phyloP scores from a whole-genome alignment of 1,140 invertebrate genomes.

The Lepidostoma basale region DNA sequence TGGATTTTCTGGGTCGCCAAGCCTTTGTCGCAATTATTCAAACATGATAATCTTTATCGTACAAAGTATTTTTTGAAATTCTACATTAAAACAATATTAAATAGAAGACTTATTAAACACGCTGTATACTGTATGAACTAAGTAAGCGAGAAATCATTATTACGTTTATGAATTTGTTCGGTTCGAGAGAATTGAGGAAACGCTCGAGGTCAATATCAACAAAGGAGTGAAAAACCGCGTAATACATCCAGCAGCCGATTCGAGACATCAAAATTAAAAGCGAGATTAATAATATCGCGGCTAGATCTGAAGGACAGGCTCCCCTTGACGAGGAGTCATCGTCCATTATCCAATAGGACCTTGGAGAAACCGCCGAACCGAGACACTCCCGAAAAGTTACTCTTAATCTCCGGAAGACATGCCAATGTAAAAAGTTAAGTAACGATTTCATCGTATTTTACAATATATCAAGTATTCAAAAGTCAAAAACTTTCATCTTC shows the following conservation, averaged over 20 bases:
- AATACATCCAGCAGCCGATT: neutral
- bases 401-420: too few species aligned
- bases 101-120: neutral
- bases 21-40: too few species aligned
- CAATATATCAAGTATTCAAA: too few species aligned
- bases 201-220: slow-evolving; percentile 10
- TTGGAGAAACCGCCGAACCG: slow-evolving; percentile 7
- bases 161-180: neutral
- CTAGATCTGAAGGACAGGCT: slow-evolving; percentile 7
- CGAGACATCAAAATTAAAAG: neutral
- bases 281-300: neutral
- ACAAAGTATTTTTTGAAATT: too few species aligned
- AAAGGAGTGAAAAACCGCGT: slow-evolving; percentile 19
- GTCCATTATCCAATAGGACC: slow-evolving; percentile 11
- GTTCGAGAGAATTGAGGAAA: slow-evolving; percentile 18
- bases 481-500: too few species aligned
- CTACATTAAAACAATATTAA: too few species aligned
- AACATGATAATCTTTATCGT: too few species aligned
- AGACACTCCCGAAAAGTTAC: too few species aligned
- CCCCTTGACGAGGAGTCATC: slow-evolving; percentile 16
- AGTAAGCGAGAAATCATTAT: neutral
- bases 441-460: too few species aligned
- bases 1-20: too few species aligned
- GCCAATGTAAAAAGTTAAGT: too few species aligned
- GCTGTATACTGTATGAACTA: neutral